Evolutionary conservation across 2,113 vertebrate species (phyloP).

Genomic region (Thryonomys swinderianus): DNA sequence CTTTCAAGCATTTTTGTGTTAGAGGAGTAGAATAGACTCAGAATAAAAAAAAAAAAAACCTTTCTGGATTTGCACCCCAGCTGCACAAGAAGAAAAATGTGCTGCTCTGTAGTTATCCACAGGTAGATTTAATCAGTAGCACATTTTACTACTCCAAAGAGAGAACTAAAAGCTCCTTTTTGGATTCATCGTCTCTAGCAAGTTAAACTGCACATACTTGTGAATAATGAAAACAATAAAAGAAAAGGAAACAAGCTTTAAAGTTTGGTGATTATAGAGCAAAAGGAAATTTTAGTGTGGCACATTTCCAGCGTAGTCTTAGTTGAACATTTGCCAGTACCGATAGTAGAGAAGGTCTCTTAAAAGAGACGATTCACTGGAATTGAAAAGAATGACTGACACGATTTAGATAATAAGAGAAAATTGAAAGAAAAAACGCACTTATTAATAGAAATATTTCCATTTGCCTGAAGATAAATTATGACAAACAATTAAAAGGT

Average conservation of each 20-base stretch:
- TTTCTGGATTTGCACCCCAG: conserved; percentile 70
- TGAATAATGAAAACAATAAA: conserved; percentile 64
- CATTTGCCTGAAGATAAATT: conserved; percentile 67
- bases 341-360: conserved; percentile 47
- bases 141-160: conserved; percentile 66
- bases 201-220: conserved; percentile 50
- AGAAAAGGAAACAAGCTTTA: conserved; percentile 65
- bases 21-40: conserved; percentile 67
- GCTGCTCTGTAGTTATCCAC: conserved; percentile 33
- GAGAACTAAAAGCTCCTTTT: conserved; percentile 53
- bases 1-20: conserved; percentile 82
- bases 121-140: conserved; percentile 75
- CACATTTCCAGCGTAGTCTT: conserved; percentile 37
- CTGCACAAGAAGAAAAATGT: conserved; percentile 60
- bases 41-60: conserved; percentile 59
- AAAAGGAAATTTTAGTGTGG: conserved; percentile 61
- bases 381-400: conserved; percentile 58
- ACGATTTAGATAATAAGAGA: conserved; percentile 64
- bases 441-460: conserved; percentile 64
- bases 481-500: conserved; percentile 63
- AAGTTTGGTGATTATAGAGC: conserved; percentile 49
- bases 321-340: conserved; percentile 43
- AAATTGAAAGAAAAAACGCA: conserved; percentile 63
- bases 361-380: conserved; percentile 19
- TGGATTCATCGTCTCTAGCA: conserved; percentile 36